These are phyloP conservation scores for Thumatha senex DNA, from an alignment of 2,888 invertebrate genomes.

Conservation along the genomic window DNA sequence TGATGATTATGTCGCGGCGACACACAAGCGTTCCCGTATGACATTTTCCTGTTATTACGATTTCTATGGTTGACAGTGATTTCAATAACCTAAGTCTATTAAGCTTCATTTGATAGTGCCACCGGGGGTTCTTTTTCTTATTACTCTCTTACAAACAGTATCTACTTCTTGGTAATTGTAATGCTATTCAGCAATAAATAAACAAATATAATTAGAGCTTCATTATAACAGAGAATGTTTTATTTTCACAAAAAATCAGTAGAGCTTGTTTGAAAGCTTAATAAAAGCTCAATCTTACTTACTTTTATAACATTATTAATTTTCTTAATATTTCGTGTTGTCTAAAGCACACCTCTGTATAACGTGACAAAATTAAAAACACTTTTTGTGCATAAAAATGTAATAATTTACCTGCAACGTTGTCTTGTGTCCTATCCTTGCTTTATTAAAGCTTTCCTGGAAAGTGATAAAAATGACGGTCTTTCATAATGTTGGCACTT, in stretches of 20 bases:
- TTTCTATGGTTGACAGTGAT: too few species aligned
- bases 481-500: constrained; percentile 55
- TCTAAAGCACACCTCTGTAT: constrained; percentile 18
- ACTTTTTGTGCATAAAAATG: constrained; percentile 64
- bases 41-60: too few species aligned
- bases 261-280: constrained; percentile 6
- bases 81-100: too few species aligned
- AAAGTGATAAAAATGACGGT: constrained; percentile 76
- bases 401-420: constrained; percentile 62
- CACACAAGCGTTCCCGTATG: too few species aligned
- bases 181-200: too few species aligned
- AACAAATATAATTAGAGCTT: not conserved
- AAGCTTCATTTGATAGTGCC: too few species aligned
- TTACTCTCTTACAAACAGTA: too few species aligned
- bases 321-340: constrained; percentile 26
- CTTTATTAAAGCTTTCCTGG: constrained; percentile 75
- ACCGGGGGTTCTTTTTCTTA: too few species aligned
- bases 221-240: too few species aligned
- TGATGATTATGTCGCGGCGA: too few species aligned
- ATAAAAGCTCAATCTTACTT: constrained; percentile 11
- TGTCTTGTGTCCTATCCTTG: constrained; percentile 38
- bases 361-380: constrained; percentile 62
- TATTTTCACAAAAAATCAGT: not conserved
- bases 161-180: too few species aligned
- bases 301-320: constrained; percentile 32